Evolutionary conservation across 2,113 vertebrate species (phyloP), one percentile per base, ranked within the genome.

Genomic region (Motacilla tschutschensis): DNA sequence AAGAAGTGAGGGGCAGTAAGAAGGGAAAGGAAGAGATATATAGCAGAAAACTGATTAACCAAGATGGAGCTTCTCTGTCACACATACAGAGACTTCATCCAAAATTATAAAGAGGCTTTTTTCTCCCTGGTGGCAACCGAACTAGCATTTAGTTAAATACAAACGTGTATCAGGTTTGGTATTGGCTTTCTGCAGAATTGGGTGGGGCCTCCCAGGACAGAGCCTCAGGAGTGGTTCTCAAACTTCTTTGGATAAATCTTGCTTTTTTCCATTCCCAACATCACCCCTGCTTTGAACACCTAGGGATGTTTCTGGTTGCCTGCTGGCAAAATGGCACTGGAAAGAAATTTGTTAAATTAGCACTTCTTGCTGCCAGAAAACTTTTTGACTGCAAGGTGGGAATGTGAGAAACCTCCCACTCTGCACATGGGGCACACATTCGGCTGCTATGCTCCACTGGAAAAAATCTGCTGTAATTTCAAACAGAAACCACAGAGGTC

Each of bases 361-460:
- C 94, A 93, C 95, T 96, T 96, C 94, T 96, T 94, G 76, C 92
- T 72, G 90, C 96, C 91, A 96, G 94, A 95, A 96, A 81, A 89
- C 81, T 92, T 94, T 88, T 28, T 96, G 94, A 94, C 93, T 95
- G 93, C 94, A 95, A 95, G 93, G 95, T 96, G 94, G 95, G 95
- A 97, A 96, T 94, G 93, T 96, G 95, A 96, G 94, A 96, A 96
- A 96, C 85, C 95, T 96, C 96, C 94, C 94, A 95, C 94, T 95
- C 93, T 93, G 93, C 70, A 55, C 53, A 67, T n/a, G 40, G 86
- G 81, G 86, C 78, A 67, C 21, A 22, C 76, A 91, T 91, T 80
- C 48, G 0, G 41, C 76, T 78, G 84, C 78, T 75, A 33, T 5
- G 36, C 70, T 87, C 65, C 81, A n/a, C 57, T 92, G 94, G 87